Percentiles rank a stretch among this genome's conserved stretches.
Evolutionary conservation across 1,140 invertebrate genomes (phyloP).

Genomic region (Oreohelix idahoensis): DNA sequence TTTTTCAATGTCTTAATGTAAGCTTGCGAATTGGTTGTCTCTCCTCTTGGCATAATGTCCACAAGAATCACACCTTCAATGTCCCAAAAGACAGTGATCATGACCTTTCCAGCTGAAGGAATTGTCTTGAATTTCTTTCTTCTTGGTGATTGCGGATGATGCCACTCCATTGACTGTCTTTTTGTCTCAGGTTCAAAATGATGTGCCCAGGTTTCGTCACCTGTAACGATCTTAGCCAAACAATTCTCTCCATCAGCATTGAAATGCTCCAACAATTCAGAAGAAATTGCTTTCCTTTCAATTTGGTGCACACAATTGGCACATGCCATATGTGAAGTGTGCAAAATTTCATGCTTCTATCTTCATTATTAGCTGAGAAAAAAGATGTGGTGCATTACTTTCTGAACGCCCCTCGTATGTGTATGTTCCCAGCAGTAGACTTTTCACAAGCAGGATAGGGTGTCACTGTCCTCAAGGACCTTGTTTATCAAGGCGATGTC

Average conservation of each 20-base stretch:
- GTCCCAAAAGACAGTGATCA: constrained; percentile 14
- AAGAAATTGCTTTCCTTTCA: constrained; percentile 8
- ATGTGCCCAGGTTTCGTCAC: constrained; percentile 8
- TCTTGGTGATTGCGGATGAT: constrained; percentile 6
- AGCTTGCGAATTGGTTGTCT: constrained; percentile 2
- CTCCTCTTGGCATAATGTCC: constrained; percentile 5
- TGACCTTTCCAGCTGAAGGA: constrained; percentile 1
- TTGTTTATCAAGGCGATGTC: too few species aligned
- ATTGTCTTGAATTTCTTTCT: constrained; percentile 7
- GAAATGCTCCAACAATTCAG: constrained; percentile 9
- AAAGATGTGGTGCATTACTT: too few species aligned
- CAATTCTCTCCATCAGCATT: background rate
- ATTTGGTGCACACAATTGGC: too few species aligned
- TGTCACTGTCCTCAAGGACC: too few species aligned
- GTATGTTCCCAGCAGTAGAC: too few species aligned
- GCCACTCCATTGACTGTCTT: constrained; percentile 5
- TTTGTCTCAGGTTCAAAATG: constrained; percentile 7
- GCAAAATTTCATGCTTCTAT: too few species aligned
- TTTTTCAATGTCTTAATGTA: constrained; percentile 18
- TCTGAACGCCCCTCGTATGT: too few species aligned
- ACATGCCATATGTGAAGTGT: too few species aligned
- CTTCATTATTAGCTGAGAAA: too few species aligned
- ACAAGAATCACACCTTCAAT: constrained; percentile 6
- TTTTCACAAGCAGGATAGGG: too few species aligned
- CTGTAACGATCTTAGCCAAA: constrained; percentile 4